A percentile compares a stretch with the other conserved stretches of the same genome.
phyloP scores from a whole-genome alignment of 1,140 invertebrate species.

The Drosophila tristis region DNA sequence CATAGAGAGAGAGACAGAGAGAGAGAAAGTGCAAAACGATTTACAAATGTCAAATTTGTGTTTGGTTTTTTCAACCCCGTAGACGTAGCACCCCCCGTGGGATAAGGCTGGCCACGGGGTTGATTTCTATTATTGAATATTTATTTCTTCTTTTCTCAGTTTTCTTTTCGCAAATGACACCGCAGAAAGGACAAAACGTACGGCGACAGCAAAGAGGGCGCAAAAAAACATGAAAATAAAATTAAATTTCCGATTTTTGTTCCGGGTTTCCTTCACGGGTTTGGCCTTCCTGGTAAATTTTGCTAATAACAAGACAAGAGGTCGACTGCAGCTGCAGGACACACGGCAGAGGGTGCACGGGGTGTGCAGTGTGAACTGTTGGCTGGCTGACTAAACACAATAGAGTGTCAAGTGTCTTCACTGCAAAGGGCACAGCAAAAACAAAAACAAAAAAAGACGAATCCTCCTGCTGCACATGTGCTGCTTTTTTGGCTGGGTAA shows the following conservation, averaged over 20 bases:
- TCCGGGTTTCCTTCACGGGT: constrained; percentile 18
- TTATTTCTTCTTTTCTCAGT: constrained; percentile 35
- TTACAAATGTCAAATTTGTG: constrained; percentile 54
- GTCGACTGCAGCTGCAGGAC: constrained; percentile 52
- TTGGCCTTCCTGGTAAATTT: constrained; percentile 55
- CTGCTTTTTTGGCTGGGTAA: constrained; percentile 9
- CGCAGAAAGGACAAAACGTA: constrained; percentile 53
- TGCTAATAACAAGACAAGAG: constrained; percentile 69
- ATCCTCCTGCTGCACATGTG: constrained; percentile 7
- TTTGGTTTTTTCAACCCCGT: constrained; percentile 11
- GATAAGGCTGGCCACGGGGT: constrained; percentile 50
- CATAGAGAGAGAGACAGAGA: constrained; percentile 21
- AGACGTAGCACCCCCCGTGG: constrained; percentile 22
- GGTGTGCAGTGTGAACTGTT: constrained; percentile 34
- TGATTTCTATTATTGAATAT: constrained; percentile 77
- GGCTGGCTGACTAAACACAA: constrained; percentile 71
- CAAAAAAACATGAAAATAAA: constrained; percentile 79
- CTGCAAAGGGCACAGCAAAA: constrained; percentile 62
- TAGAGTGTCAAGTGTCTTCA: constrained; percentile 80
- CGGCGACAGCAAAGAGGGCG: constrained; percentile 53
- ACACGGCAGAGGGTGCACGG: constrained; percentile 1
- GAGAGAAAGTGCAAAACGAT: constrained; percentile 44
- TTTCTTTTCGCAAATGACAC: constrained; percentile 63
- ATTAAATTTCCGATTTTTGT: constrained; percentile 76
- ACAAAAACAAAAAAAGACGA: constrained; percentile 1